Conservation (phyloP, 2,888 invertebrate species). For the Melanotus villosus region DNA sequence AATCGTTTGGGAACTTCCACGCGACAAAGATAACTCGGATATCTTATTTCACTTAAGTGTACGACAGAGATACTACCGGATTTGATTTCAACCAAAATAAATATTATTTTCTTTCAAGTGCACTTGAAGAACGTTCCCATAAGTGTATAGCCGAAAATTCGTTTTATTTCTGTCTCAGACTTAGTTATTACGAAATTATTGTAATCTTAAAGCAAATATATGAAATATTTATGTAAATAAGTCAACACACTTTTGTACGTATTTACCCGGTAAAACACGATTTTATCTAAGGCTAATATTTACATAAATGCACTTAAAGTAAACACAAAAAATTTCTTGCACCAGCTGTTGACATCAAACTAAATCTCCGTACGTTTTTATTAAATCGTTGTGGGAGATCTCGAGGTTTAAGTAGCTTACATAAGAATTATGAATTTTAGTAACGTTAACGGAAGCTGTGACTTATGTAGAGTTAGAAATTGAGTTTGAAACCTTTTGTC, state of each 20-base stretch:
- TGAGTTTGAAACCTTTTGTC: slow-evolving; percentile 30
- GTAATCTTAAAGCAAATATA: too few relatives aligned
- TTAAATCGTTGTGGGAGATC: too few relatives aligned
- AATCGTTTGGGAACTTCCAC: neutral
- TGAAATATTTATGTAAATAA: too few relatives aligned
- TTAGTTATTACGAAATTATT: too few relatives aligned
- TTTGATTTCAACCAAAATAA: slow-evolving; percentile 5
- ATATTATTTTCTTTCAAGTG: neutral
- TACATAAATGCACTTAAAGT: too few relatives aligned
- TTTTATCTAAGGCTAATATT: slow-evolving; percentile 7
- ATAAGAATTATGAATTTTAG: neutral
- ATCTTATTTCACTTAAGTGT: slow-evolving; percentile 13
- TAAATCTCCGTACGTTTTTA: too few relatives aligned
- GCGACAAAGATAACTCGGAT: neutral
- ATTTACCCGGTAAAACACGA: neutral
- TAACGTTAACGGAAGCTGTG: slow-evolving; percentile 16
- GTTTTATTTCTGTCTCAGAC: neutral
- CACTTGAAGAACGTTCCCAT: neutral
- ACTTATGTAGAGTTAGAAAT: slow-evolving; percentile 13
- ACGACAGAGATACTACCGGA: neutral
- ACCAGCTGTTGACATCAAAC: too few relatives aligned
- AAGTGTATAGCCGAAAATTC: neutral
- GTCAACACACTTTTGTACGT: neutral
- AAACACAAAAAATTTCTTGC: too few relatives aligned
- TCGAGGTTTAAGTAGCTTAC: too few relatives aligned